These are phyloP conservation scores for Zenarchopterus dispar DNA, from an alignment of 2,797 vertebrate genomes.

Conservation along the genomic window DNA sequence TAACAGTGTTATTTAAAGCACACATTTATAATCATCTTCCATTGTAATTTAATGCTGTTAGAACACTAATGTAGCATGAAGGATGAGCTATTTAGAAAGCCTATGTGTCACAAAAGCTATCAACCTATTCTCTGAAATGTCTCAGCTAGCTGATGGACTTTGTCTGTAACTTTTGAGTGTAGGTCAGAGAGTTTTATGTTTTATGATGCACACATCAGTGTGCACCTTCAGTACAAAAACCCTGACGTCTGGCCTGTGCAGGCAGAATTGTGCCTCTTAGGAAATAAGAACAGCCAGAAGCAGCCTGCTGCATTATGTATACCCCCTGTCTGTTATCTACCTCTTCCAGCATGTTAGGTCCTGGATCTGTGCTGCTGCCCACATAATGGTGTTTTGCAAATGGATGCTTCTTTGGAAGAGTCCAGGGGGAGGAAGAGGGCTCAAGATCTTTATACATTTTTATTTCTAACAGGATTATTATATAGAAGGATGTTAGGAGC, in stretches of 20 bases:
- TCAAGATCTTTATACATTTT: neutral
- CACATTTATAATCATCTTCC: conserved; percentile 16
- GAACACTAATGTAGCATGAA: conserved; percentile 41
- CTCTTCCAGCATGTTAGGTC: conserved; percentile 48
- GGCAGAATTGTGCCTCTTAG: conserved; percentile 30
- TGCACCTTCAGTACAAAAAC: conserved; percentile 15
- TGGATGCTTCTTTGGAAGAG: conserved; percentile 13
- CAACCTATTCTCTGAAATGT: neutral
- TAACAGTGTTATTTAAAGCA: conserved; percentile 36
- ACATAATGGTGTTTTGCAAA: conserved; percentile 32
- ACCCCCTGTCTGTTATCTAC: conserved; percentile 66
- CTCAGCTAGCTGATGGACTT: neutral
- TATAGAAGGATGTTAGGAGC: no score
- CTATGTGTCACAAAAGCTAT: conserved; percentile 8
- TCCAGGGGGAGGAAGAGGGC: neutral
- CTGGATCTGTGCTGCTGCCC: conserved; percentile 42
- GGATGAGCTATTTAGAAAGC: conserved; percentile 36
- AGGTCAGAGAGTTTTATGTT: conserved; percentile 28
- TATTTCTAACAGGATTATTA: no score
- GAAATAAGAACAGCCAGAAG: conserved; percentile 33
- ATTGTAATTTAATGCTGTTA: conserved; percentile 37
- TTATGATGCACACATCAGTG: conserved; percentile 9
- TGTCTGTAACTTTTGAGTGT: conserved; percentile 8
- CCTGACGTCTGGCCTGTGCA: conserved; percentile 37
- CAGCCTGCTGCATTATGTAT: conserved; percentile 38